Evolutionary conservation across 2,113 vertebrate species (phyloP).

Genomic region (Puntigrus tetrazona): DNA sequence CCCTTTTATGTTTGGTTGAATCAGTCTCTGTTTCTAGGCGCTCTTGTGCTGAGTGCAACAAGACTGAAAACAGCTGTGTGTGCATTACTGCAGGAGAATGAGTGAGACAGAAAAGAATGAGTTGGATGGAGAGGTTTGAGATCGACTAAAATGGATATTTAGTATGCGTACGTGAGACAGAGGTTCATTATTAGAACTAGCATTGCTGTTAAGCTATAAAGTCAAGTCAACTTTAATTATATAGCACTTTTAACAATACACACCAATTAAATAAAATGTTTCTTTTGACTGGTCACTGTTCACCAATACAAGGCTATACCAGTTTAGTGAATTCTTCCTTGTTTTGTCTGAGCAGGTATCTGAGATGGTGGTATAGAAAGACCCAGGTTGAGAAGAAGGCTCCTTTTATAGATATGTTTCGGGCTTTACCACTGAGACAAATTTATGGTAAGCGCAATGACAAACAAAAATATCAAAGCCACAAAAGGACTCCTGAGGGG

Average conservation of each 20-base stretch:
- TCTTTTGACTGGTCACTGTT: too few species aligned
- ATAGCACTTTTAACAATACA: too few species aligned
- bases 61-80: conserved; percentile 48
- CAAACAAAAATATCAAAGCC: neutral
- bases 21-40: conserved; percentile 26
- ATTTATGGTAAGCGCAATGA: conserved; percentile 85
- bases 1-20: conserved; percentile 33
- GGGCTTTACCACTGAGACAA: conserved; percentile 83
- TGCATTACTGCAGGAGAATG: conserved; percentile 21
- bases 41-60: conserved; percentile 31
- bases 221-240: too few species aligned
- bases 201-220: neutral
- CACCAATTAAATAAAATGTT: too few species aligned
- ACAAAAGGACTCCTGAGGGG: neutral
- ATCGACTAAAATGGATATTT: neutral
- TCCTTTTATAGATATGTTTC: conserved; percentile 92
- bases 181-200: neutral
- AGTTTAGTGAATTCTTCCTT: neutral
- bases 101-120: conserved; percentile 20
- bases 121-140: neutral
- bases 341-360: conserved; percentile 78
- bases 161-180: neutral
- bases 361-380: conserved; percentile 93
- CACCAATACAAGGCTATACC: neutral
- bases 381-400: conserved; percentile 90